phyloP scores from a whole-genome alignment of 2,888 invertebrate species.

The Coenonympha arcania region DNA sequence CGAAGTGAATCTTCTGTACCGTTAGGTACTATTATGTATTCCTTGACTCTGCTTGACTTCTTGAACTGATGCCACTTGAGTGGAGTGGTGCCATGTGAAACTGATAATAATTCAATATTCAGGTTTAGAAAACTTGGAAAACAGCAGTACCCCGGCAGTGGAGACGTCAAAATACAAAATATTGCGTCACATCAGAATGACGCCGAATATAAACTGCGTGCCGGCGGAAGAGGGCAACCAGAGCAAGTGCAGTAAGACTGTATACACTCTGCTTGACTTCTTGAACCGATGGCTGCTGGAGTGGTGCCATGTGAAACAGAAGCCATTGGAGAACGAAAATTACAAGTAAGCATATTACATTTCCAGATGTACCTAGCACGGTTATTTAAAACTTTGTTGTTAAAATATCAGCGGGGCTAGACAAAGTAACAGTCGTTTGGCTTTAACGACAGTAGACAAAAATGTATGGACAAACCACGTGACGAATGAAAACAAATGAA shows the following conservation, averaged over 20 bases:
- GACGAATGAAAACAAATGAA: too few relatives aligned
- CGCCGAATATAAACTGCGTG: conserved; percentile 54
- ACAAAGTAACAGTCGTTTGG: too few relatives aligned
- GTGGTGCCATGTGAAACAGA: conserved; percentile 67
- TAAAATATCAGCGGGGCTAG: too few relatives aligned
- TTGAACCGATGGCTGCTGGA: conserved; percentile 82
- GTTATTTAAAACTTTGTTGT: too few relatives aligned
- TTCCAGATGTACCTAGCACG: neutral
- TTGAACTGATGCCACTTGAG: conserved; percentile 82
- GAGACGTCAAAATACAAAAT: conserved; percentile 55
- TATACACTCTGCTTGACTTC: conserved; percentile 83
- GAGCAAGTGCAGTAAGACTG: conserved; percentile 78
- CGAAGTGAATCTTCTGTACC: too few relatives aligned
- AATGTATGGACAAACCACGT: too few relatives aligned
- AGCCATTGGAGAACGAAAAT: conserved; percentile 58
- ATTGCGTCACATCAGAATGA: conserved; percentile 58
- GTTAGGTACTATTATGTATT: too few relatives aligned
- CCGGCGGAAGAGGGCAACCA: conserved; percentile 68
- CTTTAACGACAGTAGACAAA: too few relatives aligned
- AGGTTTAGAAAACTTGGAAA: conserved; percentile 54
- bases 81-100: conserved; percentile 75
- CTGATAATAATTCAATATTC: too few relatives aligned
- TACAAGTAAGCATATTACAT: conserved; percentile 53
- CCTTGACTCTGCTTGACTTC: conserved; percentile 83
- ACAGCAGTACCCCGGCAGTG: conserved; percentile 36